phyloP scores from a whole-genome alignment of 2,113 vertebrate genomes.

The Kryptolebias marmoratus region DNA sequence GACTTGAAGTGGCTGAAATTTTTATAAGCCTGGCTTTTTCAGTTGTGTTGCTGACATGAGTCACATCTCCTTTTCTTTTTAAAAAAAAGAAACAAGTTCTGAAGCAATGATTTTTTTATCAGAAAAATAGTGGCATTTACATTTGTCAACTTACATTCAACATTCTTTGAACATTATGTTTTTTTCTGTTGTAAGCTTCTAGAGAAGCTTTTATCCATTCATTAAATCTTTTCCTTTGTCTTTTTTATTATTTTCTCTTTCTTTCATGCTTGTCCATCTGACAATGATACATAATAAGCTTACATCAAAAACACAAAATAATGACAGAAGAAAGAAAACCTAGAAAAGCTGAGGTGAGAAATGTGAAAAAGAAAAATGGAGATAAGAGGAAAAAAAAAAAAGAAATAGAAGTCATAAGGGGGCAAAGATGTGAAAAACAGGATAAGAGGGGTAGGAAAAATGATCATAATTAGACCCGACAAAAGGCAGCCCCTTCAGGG shows the following conservation, averaged over 20 bases:
- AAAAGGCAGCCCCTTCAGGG: not conserved
- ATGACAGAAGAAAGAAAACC: conserved; percentile 27
- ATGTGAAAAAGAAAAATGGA: conserved; percentile 33
- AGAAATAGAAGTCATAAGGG: conserved; percentile 8
- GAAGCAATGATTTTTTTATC: not conserved
- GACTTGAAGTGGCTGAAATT: not conserved
- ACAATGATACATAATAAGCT: conserved; percentile 38
- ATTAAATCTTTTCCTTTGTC: not conserved
- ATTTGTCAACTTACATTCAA: not conserved
- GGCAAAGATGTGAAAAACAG: conserved; percentile 20
- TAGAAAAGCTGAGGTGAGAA: conserved; percentile 1
- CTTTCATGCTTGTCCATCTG: conserved; percentile 17
- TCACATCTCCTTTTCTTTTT: not conserved
- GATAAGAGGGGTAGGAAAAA: not conserved
- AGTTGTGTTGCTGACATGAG: conserved; percentile 8
- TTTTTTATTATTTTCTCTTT: conserved; percentile 10
- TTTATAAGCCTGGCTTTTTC: conserved; percentile 4
- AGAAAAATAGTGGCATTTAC: not conserved
- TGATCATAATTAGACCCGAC: conserved; percentile 13
- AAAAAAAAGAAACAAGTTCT: not conserved
- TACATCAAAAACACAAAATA: conserved; percentile 52
- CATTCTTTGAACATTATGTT: not conserved
- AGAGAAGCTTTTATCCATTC: not conserved
- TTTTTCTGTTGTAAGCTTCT: not conserved
- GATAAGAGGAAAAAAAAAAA: conserved; percentile 28